These are phyloP conservation scores for Bombus fervidus DNA, from an alignment of 1,140 invertebrate genomes.

Conservation along the genomic window DNA sequence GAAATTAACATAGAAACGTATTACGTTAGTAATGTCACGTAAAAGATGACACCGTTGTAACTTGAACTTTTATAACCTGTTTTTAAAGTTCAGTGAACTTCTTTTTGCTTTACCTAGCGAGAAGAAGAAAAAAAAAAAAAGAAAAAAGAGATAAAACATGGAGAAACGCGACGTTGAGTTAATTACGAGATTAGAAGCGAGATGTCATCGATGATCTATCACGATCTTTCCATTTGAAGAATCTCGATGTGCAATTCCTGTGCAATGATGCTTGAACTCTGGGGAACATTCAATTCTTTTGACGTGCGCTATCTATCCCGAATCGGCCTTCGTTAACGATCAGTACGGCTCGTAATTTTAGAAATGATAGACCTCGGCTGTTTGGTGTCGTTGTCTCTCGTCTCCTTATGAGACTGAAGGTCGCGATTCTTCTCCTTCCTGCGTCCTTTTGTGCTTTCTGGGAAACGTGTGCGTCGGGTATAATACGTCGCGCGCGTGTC, in stretches of 20 bases:
- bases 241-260: constrained; percentile 23
- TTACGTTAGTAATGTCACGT: background rate
- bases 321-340: constrained; percentile 58
- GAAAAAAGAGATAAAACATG: background rate
- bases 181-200: background rate
- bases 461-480: constrained; percentile 56
- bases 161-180: background rate
- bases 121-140: background rate
- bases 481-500: constrained; percentile 48
- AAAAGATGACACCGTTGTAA: background rate
- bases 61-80: background rate
- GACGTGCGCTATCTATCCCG: constrained; percentile 15
- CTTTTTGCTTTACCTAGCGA: background rate
- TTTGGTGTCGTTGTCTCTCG: constrained; percentile 38
- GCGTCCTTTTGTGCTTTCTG: constrained; percentile 67
- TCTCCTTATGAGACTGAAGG: constrained; percentile 54
- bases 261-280: constrained; percentile 21
- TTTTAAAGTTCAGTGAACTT: background rate
- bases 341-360: constrained; percentile 59
- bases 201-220: background rate
- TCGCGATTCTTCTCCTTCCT: constrained; percentile 57
- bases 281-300: background rate
- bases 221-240: background rate
- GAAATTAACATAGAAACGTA: too few species aligned
- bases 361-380: constrained; percentile 53